Evolutionary conservation across 2,797 vertebrate species (phyloP), one percentile per base, ranked within the genome.

Genomic region (Buceros bicornis): DNA sequence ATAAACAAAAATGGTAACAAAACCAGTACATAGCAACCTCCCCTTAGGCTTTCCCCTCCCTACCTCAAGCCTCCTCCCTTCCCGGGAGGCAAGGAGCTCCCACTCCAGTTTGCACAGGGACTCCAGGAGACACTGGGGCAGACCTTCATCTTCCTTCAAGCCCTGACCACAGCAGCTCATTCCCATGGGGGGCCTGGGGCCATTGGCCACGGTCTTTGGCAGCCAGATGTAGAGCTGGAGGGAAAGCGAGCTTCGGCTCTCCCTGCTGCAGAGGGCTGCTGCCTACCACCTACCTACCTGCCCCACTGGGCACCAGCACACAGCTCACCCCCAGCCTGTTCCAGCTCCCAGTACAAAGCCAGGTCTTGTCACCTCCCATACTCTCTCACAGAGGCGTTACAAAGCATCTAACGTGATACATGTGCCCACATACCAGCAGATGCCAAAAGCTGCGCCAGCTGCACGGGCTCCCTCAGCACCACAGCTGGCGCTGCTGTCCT

Each of bases 11-110:
- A 3, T 47, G 11, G 0, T 10, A 76, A 29, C 4, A 35, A 2
- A 71, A 69, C 3, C 61, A 0, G 1, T 2, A 3, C 4, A 2
- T 0, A 0, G 60, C 12, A 94, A 37, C 3, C 12, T 33, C 17
- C 6, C 33, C 6, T 21, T 12, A 6, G 8, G 5, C 18, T 65
- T 86, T 45, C 7, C 13, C 16, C 8, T 31, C 19, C 15, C 19
- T 3, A 40, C 5, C 8, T 16, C 15, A 78, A 85, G 21, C 1
- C 2, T 25, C 15, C 50, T 80, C 31, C 15, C n/a, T 31, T 37
- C 31, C 48, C 17, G 53, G 16, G 48, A 28, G 16, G 22, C 19
- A 37, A 47, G 40, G 45, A 21, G 22, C 17, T 43, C 0, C 0
- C 3, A 13, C 1, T 1, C 0, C 0, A 2, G 7, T 25, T 6